phyloP scores from a whole-genome alignment of 2,888 invertebrate species.

The Eretmocerus hayati region DNA sequence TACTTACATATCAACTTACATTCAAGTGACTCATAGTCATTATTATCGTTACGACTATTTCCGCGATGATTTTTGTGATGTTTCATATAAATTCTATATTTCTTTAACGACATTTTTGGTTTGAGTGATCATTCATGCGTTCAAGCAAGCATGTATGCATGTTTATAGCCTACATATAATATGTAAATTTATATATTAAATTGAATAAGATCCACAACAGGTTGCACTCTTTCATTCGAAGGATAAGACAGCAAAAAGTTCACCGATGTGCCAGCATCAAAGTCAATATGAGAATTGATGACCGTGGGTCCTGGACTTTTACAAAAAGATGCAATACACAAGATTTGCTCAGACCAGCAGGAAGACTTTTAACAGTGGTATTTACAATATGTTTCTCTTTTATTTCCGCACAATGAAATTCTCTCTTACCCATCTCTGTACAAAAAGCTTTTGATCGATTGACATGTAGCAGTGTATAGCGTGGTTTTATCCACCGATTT shows the following conservation, averaged over 20 bases:
- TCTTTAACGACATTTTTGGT: constrained; percentile 35
- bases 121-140: constrained; percentile 18
- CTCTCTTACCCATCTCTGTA: too few relatives aligned
- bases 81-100: neutral
- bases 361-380: constrained; percentile 18
- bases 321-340: constrained; percentile 11
- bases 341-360: constrained; percentile 17
- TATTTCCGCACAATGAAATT: too few relatives aligned
- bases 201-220: neutral
- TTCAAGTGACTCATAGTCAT: constrained; percentile 7
- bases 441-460: too few relatives aligned
- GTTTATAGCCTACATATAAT: neutral
- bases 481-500: too few relatives aligned
- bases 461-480: too few relatives aligned
- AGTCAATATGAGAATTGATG: constrained; percentile 10
- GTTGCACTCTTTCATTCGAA: neutral
- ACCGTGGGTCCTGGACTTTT: constrained; percentile 6
- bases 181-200: neutral
- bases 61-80: too few relatives aligned
- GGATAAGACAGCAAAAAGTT: neutral
- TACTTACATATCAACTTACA: constrained; percentile 35
- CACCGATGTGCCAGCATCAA: neutral
- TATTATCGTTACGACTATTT: too few relatives aligned
- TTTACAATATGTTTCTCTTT: constrained; percentile 16
- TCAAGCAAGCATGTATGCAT: neutral